phyloP scores from a whole-genome alignment of 2,888 invertebrate genomes.

The Sminthurides aquaticus region DNA sequence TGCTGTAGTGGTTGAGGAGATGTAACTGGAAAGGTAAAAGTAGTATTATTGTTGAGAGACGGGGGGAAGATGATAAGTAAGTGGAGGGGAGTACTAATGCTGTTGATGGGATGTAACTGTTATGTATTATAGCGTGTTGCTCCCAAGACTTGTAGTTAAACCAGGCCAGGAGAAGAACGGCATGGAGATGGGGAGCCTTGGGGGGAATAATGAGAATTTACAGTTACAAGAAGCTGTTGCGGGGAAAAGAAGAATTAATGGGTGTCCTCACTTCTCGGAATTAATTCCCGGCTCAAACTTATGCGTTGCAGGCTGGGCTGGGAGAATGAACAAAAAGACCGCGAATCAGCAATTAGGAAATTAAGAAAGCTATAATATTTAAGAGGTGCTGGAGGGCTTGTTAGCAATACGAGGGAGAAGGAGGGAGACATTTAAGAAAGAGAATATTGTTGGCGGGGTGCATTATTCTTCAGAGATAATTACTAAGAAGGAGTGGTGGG shows the following conservation, averaged over 20 bases:
- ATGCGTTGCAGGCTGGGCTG: not conserved
- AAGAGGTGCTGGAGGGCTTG: not conserved
- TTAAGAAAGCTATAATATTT: not conserved
- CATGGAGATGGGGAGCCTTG: too few relatives aligned
- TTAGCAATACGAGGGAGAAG: not conserved
- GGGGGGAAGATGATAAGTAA: too few relatives aligned
- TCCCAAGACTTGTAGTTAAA: too few relatives aligned
- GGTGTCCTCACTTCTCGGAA: not conserved
- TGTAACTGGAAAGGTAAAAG: too few relatives aligned
- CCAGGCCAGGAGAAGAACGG: too few relatives aligned
- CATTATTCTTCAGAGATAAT: not conserved
- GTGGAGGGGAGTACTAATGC: too few relatives aligned
- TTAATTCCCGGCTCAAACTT: not conserved
- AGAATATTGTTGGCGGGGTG: not conserved
- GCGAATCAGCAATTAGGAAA: slow-evolving; percentile 3
- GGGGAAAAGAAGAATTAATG: not conserved
- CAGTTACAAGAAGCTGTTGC: not conserved
- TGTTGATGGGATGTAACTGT: too few relatives aligned
- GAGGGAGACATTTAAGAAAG: not conserved
- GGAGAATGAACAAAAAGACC: slow-evolving; percentile 4
- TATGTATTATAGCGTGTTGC: too few relatives aligned
- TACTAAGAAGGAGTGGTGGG: not conserved
- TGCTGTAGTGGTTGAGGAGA: too few relatives aligned
- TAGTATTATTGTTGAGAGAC: too few relatives aligned
- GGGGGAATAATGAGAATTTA: slow-evolving; percentile 9